phyloP scores from a whole-genome alignment of 2,797 vertebrate species.

The Kryptopterus vitreolus region DNA sequence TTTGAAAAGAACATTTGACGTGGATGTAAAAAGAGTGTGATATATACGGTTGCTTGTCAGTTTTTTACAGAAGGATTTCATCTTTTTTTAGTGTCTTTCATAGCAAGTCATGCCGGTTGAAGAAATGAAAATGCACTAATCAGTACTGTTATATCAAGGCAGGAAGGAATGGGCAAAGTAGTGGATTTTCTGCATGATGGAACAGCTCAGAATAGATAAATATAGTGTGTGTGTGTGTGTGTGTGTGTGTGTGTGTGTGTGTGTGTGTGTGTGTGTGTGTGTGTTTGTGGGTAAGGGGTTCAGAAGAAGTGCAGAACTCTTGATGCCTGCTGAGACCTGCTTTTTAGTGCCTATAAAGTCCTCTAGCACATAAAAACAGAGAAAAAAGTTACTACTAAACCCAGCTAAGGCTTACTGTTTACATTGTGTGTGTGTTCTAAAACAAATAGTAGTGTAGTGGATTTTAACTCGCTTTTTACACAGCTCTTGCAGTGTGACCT shows the following conservation, averaged over 20 bases:
- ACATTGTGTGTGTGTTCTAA: slow-evolving; percentile 6
- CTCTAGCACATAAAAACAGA: background rate
- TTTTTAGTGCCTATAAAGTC: slow-evolving; percentile 22
- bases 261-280: slow-evolving; percentile 12
- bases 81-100: background rate
- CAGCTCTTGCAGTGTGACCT: slow-evolving; percentile 31
- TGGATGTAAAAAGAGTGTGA: background rate
- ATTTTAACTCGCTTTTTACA: slow-evolving; percentile 43
- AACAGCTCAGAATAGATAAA: background rate
- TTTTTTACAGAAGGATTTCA: background rate
- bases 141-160: background rate
- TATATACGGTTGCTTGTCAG: background rate
- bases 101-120: background rate
- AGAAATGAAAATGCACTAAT: background rate
- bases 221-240: background rate
- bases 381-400: slow-evolving; percentile 29
- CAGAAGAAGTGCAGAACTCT: slow-evolving; percentile 13
- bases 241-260: slow-evolving; percentile 21
- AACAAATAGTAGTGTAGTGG: slow-evolving; percentile 37
- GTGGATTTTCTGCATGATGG: background rate
- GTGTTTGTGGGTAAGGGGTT: slow-evolving; percentile 34
- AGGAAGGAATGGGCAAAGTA: background rate
- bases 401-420: slow-evolving; percentile 7
- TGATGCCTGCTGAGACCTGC: slow-evolving; percentile 40
- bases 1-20: no score